phyloP scores from a whole-genome alignment of 2,797 vertebrate species.

The Premnoplex brunnescens region DNA sequence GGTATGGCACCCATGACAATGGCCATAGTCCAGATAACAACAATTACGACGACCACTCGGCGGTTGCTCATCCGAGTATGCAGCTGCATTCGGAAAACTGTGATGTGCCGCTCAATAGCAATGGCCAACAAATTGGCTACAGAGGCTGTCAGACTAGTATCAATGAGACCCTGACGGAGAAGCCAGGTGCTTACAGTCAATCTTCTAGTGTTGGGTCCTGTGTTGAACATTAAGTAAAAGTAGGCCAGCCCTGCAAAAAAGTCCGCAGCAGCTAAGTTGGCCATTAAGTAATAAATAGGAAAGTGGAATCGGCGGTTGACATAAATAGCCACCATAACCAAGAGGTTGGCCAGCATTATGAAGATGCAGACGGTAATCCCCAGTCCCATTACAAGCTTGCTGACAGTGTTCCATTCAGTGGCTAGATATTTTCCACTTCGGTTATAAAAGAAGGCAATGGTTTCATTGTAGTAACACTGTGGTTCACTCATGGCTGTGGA shows the following conservation, averaged over 20 bases:
- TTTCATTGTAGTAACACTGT: conserved; percentile 97
- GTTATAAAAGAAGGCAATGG: conserved; percentile 98
- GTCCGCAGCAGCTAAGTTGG: conserved; percentile 97
- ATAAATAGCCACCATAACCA: conserved; percentile 99
- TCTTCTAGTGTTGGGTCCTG: conserved; percentile 94
- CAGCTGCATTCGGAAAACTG: conserved; percentile 98
- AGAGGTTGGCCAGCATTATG: conserved; percentile 98
- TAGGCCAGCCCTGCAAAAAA: conserved; percentile 98
- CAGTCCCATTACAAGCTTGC: conserved; percentile 96
- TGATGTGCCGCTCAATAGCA: conserved; percentile 97
- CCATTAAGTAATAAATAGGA: conserved; percentile 99
- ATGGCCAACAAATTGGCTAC: conserved; percentile 97
- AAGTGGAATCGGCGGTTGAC: conserved; percentile 99
- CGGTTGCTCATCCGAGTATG: conserved; percentile 99
- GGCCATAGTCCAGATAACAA: conserved; percentile 99
- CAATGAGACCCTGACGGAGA: conserved; percentile 95
- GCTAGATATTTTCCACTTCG: conserved; percentile 91
- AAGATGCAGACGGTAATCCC: conserved; percentile 99
- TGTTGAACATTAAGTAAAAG: conserved; percentile 99
- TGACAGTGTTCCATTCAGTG: conserved; percentile 94
- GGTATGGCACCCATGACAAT: conserved; percentile 98
- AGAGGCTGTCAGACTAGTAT: conserved; percentile 95
- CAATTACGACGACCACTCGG: conserved; percentile 94
- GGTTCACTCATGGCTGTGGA: conserved; percentile 82
- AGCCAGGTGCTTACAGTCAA: conserved; percentile 96